A percentile compares a stretch with the other conserved stretches of the same genome.
These are phyloP conservation scores for Nemotelus pantherinus DNA, from an alignment of 2,888 invertebrate genomes.

Conservation along the genomic window DNA sequence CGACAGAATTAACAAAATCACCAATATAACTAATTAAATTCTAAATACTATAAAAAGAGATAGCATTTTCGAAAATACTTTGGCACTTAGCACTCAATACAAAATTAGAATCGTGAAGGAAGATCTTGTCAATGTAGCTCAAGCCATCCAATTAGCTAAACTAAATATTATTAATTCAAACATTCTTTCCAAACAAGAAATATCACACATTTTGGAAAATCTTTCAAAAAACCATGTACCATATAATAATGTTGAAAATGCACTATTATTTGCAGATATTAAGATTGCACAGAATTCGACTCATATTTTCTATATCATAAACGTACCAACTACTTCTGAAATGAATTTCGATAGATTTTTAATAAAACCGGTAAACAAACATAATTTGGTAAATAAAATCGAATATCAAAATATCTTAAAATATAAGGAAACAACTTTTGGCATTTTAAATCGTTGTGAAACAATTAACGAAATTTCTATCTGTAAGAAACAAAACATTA, in stretches of 20 bases:
- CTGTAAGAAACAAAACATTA: too few species aligned
- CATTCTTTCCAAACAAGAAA: constrained; percentile 26
- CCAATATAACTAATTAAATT: constrained; percentile 3
- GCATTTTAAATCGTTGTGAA: too few species aligned
- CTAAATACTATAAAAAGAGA: constrained; percentile 16
- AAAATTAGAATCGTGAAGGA: constrained; percentile 21
- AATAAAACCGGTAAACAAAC: too few species aligned
- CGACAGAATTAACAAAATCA: constrained; percentile 4
- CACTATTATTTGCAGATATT: not conserved
- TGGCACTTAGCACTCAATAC: constrained; percentile 20
- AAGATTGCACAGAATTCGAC: too few species aligned
- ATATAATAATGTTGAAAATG: too few species aligned
- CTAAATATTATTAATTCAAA: not conserved
- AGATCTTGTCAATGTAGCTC: not conserved
- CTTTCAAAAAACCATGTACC: not conserved
- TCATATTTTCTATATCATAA: too few species aligned
- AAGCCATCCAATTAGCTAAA: constrained; percentile 9
- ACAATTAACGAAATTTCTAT: too few species aligned
- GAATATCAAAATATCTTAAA: too few species aligned
- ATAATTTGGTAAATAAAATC: too few species aligned
- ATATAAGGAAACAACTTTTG: too few species aligned
- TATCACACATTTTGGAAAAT: constrained; percentile 13
- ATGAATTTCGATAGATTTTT: too few species aligned
- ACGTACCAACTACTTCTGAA: too few species aligned
- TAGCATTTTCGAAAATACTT: constrained; percentile 7